phyloP scores from a whole-genome alignment of 2,113 vertebrate genomes.

The Lamprologus tigripictilis region DNA sequence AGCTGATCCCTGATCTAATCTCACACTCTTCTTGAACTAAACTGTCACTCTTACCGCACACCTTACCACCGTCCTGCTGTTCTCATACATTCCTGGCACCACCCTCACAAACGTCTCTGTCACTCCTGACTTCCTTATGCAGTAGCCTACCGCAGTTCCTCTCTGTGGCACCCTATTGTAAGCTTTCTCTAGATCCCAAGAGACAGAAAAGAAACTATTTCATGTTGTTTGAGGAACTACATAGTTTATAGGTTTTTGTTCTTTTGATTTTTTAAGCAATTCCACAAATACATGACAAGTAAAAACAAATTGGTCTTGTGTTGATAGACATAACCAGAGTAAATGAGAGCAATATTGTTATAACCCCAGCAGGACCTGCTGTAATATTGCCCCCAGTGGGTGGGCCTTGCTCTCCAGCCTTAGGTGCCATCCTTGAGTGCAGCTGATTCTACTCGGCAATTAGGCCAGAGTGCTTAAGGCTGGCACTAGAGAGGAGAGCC shows the following conservation, averaged over 20 bases:
- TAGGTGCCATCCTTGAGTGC: background rate
- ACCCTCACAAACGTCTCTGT: background rate
- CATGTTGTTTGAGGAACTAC: background rate
- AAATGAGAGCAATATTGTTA: background rate
- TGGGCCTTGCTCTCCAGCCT: background rate
- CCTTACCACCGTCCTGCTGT: rapidly evolving
- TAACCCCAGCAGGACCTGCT: background rate
- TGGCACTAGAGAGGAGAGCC: background rate
- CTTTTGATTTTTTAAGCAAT: background rate
- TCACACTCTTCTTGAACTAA: background rate
- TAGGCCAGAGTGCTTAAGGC: background rate
- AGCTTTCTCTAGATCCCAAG: background rate
- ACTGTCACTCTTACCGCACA: background rate
- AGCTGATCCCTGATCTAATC: background rate
- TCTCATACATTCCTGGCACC: background rate
- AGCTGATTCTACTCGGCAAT: background rate
- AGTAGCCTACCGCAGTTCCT: background rate
- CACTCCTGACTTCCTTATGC: background rate
- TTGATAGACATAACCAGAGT: background rate
- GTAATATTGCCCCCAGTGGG: background rate
- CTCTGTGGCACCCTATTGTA: background rate
- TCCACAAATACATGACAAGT: background rate
- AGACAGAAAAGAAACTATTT: background rate
- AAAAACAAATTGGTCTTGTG: background rate
- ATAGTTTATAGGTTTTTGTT: background rate